Evolutionary conservation across 1,140 invertebrate species (phyloP).

Genomic region (Calliphora vicina): DNA sequence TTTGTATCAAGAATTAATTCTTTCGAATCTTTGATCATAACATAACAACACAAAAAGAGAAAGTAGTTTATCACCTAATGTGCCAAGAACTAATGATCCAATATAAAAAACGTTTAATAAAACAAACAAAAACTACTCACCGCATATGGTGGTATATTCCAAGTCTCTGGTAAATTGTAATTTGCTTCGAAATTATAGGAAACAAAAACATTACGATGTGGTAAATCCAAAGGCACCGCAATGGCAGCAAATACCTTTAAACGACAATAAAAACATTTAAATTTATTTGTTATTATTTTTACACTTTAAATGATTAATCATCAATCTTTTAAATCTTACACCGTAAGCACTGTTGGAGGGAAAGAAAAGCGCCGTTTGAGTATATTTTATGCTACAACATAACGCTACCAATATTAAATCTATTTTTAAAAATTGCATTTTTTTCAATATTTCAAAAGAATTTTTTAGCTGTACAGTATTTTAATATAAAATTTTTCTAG

Average conservation of each 20-base stretch:
- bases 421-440: not conserved
- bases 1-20: too few species aligned
- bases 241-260: conserved; percentile 71
- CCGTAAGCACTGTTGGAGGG: conserved; percentile 53
- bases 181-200: conserved; percentile 81
- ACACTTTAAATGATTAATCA: too few species aligned
- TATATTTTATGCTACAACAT: not conserved
- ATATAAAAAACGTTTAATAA: too few species aligned
- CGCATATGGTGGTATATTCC: conserved; percentile 50
- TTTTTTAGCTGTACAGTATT: too few species aligned
- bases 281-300: too few species aligned
- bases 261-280: not conserved
- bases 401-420: not conserved
- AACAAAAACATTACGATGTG: conserved; percentile 74
- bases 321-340: conserved; percentile 50
- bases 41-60: too few species aligned
- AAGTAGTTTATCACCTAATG: too few species aligned
- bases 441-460: not conserved
- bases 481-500: conserved; percentile 2
- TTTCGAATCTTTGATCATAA: too few species aligned
- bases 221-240: conserved; percentile 75
- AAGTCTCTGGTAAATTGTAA: conserved; percentile 66
- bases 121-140: conserved; percentile 43
- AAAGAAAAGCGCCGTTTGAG: conserved; percentile 40
- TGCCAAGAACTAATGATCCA: too few species aligned